Conservation (phyloP, 1,140 invertebrate species). For the Zaprionus gabonicus region DNA sequence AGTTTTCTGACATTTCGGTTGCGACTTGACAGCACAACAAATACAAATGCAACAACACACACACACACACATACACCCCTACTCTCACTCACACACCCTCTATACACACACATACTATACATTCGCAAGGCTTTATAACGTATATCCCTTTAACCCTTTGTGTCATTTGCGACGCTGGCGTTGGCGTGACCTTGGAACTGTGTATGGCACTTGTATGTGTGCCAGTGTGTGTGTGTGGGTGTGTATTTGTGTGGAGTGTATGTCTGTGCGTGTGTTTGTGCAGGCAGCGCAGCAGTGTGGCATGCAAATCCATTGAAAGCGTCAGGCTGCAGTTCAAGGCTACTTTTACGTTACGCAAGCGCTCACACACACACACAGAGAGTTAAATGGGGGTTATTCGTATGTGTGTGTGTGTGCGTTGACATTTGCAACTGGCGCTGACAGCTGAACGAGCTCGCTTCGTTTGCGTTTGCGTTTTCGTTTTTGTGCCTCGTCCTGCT, state of each 20-base stretch:
- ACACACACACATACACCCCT: background rate
- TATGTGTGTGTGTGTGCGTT: conserved; percentile 48
- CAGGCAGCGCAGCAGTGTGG: conserved; percentile 43
- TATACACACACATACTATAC: background rate
- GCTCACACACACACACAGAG: conserved; percentile 29
- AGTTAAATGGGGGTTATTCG: conserved; percentile 5
- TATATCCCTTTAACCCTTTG: conserved; percentile 7
- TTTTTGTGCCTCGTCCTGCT: background rate
- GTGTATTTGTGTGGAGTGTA: background rate
- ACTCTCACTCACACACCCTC: background rate
- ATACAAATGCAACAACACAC: background rate
- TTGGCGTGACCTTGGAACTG: conserved; percentile 37
- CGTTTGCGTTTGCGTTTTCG: background rate
- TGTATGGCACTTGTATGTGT: background rate
- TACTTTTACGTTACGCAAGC: conserved; percentile 81
- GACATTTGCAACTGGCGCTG: conserved; percentile 58
- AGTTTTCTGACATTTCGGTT: conserved; percentile 53
- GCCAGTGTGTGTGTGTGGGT: conserved; percentile 5
- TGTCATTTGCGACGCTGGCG: conserved; percentile 35
- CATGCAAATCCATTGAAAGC: conserved; percentile 82
- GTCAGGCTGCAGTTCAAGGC: conserved; percentile 80
- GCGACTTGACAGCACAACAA: conserved; percentile 39
- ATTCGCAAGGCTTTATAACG: background rate
- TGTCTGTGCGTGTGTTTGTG: conserved; percentile 17
- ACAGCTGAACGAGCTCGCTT: conserved; percentile 30